phyloP scores from a whole-genome alignment of 2,113 vertebrate species.

The Columba livia region DNA sequence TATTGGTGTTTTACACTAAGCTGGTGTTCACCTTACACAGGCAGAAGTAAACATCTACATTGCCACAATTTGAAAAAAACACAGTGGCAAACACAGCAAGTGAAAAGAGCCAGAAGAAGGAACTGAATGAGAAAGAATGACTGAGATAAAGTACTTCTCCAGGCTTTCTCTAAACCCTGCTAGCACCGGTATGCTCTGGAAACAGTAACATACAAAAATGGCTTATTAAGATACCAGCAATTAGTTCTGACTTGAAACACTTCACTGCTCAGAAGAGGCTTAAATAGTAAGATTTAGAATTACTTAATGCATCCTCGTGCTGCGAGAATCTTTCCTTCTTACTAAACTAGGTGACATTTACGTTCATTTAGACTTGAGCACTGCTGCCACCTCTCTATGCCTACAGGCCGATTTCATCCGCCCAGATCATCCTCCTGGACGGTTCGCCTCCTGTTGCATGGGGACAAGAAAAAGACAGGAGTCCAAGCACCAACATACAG shows the following conservation, averaged over 20 bases:
- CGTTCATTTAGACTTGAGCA: accelerated
- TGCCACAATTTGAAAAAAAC: not conserved
- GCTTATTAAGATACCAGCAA: not conserved
- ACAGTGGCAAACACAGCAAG: accelerated
- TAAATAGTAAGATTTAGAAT: not conserved
- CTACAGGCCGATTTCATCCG: accelerated
- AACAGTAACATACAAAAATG: not conserved
- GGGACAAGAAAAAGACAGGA: too few relatives aligned
- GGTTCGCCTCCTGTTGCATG: accelerated
- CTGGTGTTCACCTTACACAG: too few relatives aligned
- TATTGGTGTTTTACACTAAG: accelerated
- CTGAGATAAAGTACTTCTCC: not conserved
- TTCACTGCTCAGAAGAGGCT: not conserved
- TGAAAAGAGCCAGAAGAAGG: not conserved
- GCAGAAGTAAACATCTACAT: accelerated
- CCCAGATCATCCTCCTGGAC: accelerated
- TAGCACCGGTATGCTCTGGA: not conserved
- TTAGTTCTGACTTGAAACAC: not conserved
- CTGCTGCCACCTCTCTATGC: accelerated
- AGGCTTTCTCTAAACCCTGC: not conserved
- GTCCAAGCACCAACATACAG: accelerated
- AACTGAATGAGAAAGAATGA: not conserved
- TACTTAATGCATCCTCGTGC: not conserved
- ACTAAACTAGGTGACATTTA: too few relatives aligned
- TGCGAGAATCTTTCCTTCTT: not conserved